Evolutionary conservation across 1,140 invertebrate species (phyloP), one percentile per base, ranked within the genome.

Genomic region (Copidosoma floridanum): DNA sequence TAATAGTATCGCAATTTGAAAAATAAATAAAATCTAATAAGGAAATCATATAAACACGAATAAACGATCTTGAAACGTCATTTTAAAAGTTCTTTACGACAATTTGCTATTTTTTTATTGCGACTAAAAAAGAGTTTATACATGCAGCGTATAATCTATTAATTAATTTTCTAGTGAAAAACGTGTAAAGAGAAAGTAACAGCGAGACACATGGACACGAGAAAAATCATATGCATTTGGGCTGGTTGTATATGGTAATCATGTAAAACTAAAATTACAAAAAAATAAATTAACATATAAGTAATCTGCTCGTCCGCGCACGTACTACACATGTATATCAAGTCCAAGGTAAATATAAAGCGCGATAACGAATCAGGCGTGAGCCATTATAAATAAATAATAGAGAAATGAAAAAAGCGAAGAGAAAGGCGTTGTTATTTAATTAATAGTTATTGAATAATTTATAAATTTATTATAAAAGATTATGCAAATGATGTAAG

Each of bases 391-490:
- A 55, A 41, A 54, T 54, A 61, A 60, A 52, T 60, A 61, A 51
- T 57, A 62, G 46, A n/a, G 21, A 41, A 41, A 35, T n/a, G n/a
- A n/a, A n/a, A n/a, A n/a, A n/a, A n/a, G n/a, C n/a, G n/a, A n/a
- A n/a, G n/a, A n/a, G 43, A 53, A 41, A 56, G 40, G 61, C 47
- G 54, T 63, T 63, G 54, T 63, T 63, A 63, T 57, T 57, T 52
- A 63, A 63, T 63, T 57, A 63, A 63, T 62, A 52, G 40, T 57
- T 53, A 52, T 57, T 61, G n/a, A n/a, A 50, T 56, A 46, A 57
- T 57, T 63, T 57, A 57, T 57, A 51, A n/a, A 35, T 35, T 53
- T 46, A 48, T 40, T 40, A 47, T 54, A 54, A 38, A 46, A 53
- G 29, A 53, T n/a, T 53, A 59, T 53, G 53, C 16, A 53, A 47